Evolutionary conservation across 1,140 invertebrate genomes (phyloP).

Genomic region (Metopolophium dirhodum): DNA sequence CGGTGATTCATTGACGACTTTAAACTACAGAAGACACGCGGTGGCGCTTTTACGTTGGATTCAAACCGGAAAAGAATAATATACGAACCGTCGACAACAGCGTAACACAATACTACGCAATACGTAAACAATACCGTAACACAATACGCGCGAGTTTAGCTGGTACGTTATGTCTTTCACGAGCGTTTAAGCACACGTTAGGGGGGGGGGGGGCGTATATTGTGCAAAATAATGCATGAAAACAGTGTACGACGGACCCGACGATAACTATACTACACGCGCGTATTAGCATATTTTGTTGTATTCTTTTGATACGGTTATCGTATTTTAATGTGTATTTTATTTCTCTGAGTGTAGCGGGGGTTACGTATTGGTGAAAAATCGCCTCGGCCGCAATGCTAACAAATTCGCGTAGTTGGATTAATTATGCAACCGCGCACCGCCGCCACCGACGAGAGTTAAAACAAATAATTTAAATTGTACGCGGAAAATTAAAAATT

Average conservation of each 20-base stretch:
- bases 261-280: background rate
- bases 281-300: background rate
- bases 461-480: conserved; percentile 32
- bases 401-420: background rate
- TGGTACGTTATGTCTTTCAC: background rate
- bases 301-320: background rate
- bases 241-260: background rate
- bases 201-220: too few relatives aligned
- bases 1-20: background rate
- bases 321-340: background rate
- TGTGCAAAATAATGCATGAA: background rate
- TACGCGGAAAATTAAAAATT: conserved; percentile 24
- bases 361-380: too few relatives aligned
- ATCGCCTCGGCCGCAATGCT: background rate
- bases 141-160: background rate
- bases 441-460: background rate
- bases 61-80: background rate
- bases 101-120: background rate
- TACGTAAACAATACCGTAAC: too few relatives aligned
- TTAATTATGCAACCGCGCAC: background rate
- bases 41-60: background rate
- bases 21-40: background rate
- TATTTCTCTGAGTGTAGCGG: background rate
- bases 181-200: background rate
- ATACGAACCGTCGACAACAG: background rate